These are phyloP conservation scores for Eupithecia inturbata DNA, from an alignment of 2,888 invertebrate species.

Conservation along the genomic window DNA sequence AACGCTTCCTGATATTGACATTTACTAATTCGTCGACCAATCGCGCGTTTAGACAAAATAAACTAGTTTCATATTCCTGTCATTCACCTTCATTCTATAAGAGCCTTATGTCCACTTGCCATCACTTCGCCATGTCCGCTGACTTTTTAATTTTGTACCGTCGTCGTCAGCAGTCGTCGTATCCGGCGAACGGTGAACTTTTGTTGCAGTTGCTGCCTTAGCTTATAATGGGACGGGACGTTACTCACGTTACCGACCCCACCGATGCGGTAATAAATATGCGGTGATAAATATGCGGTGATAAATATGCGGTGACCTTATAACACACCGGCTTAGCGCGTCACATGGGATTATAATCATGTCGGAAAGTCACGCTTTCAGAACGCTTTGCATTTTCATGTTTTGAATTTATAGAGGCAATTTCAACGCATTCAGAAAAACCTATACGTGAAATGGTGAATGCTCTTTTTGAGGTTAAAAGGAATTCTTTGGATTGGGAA, in stretches of 20 bases:
- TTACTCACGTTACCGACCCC: not conserved
- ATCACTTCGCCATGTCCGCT: not conserved
- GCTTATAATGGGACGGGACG: not conserved
- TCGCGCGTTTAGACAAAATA: not conserved
- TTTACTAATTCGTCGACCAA: not conserved
- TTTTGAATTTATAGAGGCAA: constrained; percentile 23
- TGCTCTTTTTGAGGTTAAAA: constrained; percentile 8
- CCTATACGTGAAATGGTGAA: not conserved
- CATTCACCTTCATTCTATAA: not conserved
- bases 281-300: not conserved
- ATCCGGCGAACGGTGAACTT: no score
- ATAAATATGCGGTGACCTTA: constrained; percentile 6
- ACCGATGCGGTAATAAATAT: not conserved
- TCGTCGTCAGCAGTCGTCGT: no score
- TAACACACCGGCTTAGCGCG: constrained; percentile 19
- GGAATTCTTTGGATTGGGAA: constrained; percentile 7
- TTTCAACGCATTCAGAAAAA: constrained; percentile 13
- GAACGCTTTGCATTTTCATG: constrained; percentile 27
- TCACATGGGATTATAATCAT: constrained; percentile 25
- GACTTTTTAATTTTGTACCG: not conserved
- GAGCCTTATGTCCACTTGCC: not conserved
- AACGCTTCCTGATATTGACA: no score
- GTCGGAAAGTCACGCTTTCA: constrained; percentile 34
- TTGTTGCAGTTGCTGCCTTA: not conserved
- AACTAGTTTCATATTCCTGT: not conserved